Base-by-base conservation (phyloP, 2,797 vertebrate genomes). In the Gobio occitaniae region DNA sequence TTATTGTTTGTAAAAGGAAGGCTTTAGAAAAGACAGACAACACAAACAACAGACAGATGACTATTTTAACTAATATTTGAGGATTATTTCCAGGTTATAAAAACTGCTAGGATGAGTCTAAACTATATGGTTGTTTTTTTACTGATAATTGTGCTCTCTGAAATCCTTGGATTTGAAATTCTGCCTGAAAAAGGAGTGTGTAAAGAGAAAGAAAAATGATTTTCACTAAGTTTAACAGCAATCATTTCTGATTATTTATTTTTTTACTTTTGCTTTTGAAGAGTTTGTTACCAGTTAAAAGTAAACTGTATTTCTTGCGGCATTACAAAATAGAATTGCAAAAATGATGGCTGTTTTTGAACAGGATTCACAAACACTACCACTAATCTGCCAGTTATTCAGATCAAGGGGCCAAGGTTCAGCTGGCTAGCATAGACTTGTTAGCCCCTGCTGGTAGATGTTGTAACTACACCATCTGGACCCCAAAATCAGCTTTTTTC, bases 401-500 rank as follows among this genome's bases (percentile, higher is more conserved):
- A 50, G 48, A 52, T 72, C 70, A 72, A 50, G 25, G 29, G 17
- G 32, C 11, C 29, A 54, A 36, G 10, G 16, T 19, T 75, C 25
- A 52, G 4, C 29, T 54, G 50, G 11, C 36, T 76, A 52, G 25
- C 25, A 52, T n/a, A 38, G 19, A 54, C 2, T 21, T 38, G 19
- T 56, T 52, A 75, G 29, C 48, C 25, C 16, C 72, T 54, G 72
- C 48, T 54, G 48, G 50, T 54, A 36, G 29, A 75, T 75, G 72
- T 17, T 15, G 29, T 38, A 36, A 21, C 11, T 56, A 13, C 29
- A 76, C 6, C 11, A 38, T 38, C 72, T 76, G 17, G 10, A 75
- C 17, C 56, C 8, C 56, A 61, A 61, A 25, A 61, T 61, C 15
- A 8, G 25, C 8, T 44, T 54, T 54, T 41, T 15, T 47, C 56